These are phyloP conservation scores for Venusia cambrica DNA, from an alignment of 2,888 invertebrate genomes.

Conservation along the genomic window DNA sequence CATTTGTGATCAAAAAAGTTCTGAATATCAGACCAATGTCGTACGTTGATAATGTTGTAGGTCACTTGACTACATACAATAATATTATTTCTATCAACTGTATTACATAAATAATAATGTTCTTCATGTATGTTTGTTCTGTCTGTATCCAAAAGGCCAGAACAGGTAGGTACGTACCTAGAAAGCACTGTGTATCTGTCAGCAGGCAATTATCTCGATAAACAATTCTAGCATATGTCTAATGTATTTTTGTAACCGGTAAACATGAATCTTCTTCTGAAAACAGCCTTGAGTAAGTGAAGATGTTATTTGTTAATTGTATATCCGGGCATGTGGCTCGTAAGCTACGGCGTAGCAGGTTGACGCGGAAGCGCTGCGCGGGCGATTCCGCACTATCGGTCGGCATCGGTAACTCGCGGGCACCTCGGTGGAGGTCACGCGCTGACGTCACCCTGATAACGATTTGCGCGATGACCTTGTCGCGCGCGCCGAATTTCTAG, in stretches of 20 bases:
- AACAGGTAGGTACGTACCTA: too few species aligned
- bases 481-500: conserved; percentile 77
- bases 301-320: conserved; percentile 7
- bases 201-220: too few species aligned
- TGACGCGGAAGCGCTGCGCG: conserved; percentile 36
- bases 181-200: too few species aligned
- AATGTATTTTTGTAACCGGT: too few species aligned
- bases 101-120: too few species aligned
- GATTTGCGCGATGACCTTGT: conserved; percentile 79
- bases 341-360: conserved; percentile 14
- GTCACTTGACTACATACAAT: conserved; percentile 14
- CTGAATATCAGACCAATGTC: conserved; percentile 27
- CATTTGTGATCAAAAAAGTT: conserved; percentile 16
- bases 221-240: too few species aligned
- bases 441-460: conserved; percentile 79
- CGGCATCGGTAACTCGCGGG: conserved; percentile 70
- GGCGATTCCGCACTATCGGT: conserved; percentile 60
- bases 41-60: conserved; percentile 17
- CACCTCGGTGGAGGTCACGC: conserved; percentile 75
- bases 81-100: too few species aligned
- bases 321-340: conserved; percentile 10
- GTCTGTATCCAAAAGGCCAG: too few species aligned
- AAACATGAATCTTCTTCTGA: conserved; percentile 5
- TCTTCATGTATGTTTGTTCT: too few species aligned
- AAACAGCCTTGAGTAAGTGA: conserved; percentile 2